phyloP scores from a whole-genome alignment of 2,113 vertebrate species.

The Callocephalon fimbriatum region DNA sequence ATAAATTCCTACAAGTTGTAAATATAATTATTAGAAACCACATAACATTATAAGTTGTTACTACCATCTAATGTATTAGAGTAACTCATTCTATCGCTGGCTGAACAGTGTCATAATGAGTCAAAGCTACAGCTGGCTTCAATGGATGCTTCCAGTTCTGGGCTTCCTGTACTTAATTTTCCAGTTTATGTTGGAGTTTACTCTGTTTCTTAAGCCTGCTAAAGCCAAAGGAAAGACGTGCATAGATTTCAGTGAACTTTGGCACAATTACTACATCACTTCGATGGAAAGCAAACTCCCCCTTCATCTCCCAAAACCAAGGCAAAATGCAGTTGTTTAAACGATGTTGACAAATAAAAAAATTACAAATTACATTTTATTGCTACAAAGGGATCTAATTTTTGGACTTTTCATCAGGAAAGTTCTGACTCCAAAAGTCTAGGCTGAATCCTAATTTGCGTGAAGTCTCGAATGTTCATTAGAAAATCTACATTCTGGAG shows the following conservation, averaged over 20 bases:
- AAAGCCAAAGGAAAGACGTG: not conserved
- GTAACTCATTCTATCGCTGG: not conserved
- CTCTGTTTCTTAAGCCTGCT: not conserved
- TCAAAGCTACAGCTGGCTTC: not conserved
- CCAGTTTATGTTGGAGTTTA: not conserved
- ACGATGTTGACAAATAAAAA: not conserved
- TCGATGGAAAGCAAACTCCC: not conserved
- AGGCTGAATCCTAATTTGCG: not conserved
- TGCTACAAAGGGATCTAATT: not conserved
- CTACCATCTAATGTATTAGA: not conserved
- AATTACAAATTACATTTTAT: not conserved
- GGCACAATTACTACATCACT: not conserved
- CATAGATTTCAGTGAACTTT: not conserved
- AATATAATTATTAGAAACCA: not conserved
- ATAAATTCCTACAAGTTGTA: slow-evolving; percentile 86
- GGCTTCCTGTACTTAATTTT: not conserved
- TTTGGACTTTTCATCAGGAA: not conserved
- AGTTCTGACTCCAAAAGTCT: not conserved
- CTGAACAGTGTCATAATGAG: not conserved
- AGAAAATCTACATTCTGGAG: not conserved
- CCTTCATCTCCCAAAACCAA: not conserved
- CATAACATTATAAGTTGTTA: not conserved
- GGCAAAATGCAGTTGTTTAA: not conserved
- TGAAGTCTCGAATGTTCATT: not conserved
- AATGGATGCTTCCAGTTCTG: not conserved